Base-by-base conservation (phyloP, 2,113 vertebrate genomes). In the Physeter macrocephalus region DNA sequence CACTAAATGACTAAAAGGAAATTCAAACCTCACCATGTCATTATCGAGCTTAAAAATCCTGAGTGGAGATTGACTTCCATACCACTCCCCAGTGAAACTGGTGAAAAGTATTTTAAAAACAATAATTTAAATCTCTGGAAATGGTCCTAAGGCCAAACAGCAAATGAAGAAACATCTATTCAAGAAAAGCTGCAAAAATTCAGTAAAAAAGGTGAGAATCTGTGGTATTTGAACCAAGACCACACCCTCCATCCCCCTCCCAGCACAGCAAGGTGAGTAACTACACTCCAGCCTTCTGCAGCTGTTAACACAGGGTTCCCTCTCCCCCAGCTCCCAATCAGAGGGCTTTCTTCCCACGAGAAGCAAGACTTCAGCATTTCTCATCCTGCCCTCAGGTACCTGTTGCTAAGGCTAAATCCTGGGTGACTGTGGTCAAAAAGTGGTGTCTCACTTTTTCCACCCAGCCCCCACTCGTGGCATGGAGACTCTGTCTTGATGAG, bases 31-130 rank as follows among this genome's bases (percentile, higher is more conserved):
- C 52, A 69, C 62, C 39, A 87, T 71, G 52, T 88, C 49, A 69
- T 36, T 93, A 80, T 61, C 62, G 88, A 93, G 64, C 62, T 87
- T 87, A 87, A 94, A 94, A 81, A 25, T 61, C n/a, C 31, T 80
- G 74, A 71, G 34, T 80, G 62, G 39, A 88, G 52, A 78, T 12
- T 81, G 52, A 80, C 52, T 93, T 88, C 31, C 23, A 93, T 18
- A 80, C 25, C 41, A 77, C 18, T 88, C 74, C 31, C 17, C 74
- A 49, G 74, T 61, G 57, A 80, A 88, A 71, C 18, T 61, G 20
- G 20, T 93, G 18, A 71, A 81, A 88, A 80, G 27, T 81, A 81
- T 71, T 61, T 88, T 94, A 36, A 6, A 80, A 71, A 88, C 39
- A 88, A 61, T 29, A 14, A 71, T 61, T 92, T 71, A 94, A 88